Evolutionary conservation across 2,888 invertebrate species (phyloP).

Genomic region (Cheilosia grossa): DNA sequence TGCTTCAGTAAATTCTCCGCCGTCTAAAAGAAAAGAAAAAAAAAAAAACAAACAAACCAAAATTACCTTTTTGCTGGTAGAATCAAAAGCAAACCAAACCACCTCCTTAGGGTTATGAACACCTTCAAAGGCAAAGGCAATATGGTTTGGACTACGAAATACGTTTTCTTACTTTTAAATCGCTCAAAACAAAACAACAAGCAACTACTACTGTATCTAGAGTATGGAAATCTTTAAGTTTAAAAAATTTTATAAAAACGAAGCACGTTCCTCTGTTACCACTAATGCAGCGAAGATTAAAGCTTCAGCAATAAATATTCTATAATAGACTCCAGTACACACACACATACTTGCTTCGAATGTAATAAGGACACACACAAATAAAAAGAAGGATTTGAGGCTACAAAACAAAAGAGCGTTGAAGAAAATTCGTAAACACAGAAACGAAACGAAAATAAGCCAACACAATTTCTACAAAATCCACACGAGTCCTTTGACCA

Average conservation of each 20-base stretch:
- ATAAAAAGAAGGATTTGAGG: conserved; percentile 3
- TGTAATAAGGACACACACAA: not conserved
- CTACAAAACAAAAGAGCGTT: conserved; percentile 52
- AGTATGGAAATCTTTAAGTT: conserved; percentile 18
- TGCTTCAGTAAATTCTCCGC: conserved; percentile 83
- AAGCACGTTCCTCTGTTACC: conserved; percentile 32
- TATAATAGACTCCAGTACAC: conserved; percentile 6
- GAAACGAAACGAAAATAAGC: conserved; percentile 26
- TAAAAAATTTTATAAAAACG: conserved; percentile 15
- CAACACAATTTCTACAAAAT: conserved; percentile 37
- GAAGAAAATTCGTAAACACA: conserved; percentile 33
- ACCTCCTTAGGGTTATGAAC: not conserved
- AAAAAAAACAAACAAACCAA: not conserved
- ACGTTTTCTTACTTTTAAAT: conserved; percentile 8
- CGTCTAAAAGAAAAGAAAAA: conserved; percentile 82
- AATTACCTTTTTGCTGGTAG: not conserved
- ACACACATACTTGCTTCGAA: conserved; percentile 1
- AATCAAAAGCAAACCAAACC: not conserved
- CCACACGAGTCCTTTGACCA: not conserved
- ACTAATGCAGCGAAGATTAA: not conserved
- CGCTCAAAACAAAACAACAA: conserved; percentile 64
- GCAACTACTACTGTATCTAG: conserved; percentile 45
- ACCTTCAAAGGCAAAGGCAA: conserved; percentile 32
- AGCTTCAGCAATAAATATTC: not conserved
- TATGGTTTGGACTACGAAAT: conserved; percentile 5